Evolutionary conservation across 2,797 vertebrate genomes (phyloP).

Genomic region (Liasis olivaceus): DNA sequence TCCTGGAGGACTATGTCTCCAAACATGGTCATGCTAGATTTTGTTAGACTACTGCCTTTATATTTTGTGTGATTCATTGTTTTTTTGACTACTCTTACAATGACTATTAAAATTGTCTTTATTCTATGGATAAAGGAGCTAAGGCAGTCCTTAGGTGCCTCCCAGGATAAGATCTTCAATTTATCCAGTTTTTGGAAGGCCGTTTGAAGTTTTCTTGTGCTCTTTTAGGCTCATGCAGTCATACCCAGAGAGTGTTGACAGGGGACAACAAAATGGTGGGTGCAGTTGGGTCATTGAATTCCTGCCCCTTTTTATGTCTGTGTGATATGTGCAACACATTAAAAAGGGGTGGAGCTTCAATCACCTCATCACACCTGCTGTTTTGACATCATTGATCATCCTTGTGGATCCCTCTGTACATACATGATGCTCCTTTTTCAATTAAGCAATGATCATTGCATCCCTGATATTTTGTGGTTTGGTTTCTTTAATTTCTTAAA

Average conservation of each 20-base stretch:
- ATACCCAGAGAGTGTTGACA: neutral
- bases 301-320: neutral
- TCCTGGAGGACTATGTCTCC: neutral
- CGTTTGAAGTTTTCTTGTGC: neutral
- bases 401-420: neutral
- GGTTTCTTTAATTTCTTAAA: neutral
- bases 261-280: neutral
- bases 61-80: neutral
- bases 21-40: neutral
- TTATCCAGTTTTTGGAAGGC: neutral
- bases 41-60: neutral
- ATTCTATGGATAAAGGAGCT: neutral
- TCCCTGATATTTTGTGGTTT: neutral
- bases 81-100: neutral
- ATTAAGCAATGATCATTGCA: neutral
- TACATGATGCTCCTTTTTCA: neutral
- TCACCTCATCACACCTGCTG: neutral
- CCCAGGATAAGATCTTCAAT: neutral
- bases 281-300: neutral
- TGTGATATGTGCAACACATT: neutral
- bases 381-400: neutral
- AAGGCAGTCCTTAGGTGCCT: neutral
- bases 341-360: neutral
- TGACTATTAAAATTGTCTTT: neutral
- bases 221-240: neutral